Evolutionary conservation across 1,140 invertebrate species (phyloP), one percentile per base, ranked within the genome.

Genomic region (Tyrophagus putrescentiae): DNA sequence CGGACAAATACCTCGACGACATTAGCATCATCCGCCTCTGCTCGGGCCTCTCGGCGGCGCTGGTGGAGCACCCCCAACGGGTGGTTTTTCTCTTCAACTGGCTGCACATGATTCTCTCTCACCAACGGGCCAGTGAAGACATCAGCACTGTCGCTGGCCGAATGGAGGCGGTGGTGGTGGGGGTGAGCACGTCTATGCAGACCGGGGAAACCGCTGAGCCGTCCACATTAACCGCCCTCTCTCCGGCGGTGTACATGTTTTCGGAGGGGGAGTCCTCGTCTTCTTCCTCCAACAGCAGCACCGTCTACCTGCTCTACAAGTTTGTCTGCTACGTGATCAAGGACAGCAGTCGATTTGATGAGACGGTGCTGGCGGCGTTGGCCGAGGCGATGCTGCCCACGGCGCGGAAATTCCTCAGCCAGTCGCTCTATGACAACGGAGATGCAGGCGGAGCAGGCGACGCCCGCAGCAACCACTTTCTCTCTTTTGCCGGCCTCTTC

Each of bases 341-440:
- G 64, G 80, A 84, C 60, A 82, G 78, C 57, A 72, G 72, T 59
- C 66, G 67, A 36, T 72, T 80, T 0, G 77, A 76, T 36, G 80
- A 82, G 65, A 78, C 80, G 31, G 84, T 87, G 1, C 79, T 84
- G 27, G 76, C 79, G 59, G 80, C 80, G 0, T 79, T 91, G 62
- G 75, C 92, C 39, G 78, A 79, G 63, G 82, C 84, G 0, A 71
- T 92, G 1, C 79, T 91, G 53, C 81, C 83, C 39, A 76, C 90
- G 67, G 84, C 80, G 1, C 79, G 79, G 48, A 76, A 80, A 6
- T 73, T 87, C n/a, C 71, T 84, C 21, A 77, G 76, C 3, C 73
- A 76, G 4, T 73, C 76, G 50, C 76, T 11, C 3, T 16, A 34
- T 27, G 13, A 16, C 21, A 34, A 13, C 21, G 13, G 13, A 11